Percentiles rank a stretch among this genome's conserved stretches.
Conservation (phyloP, 2,113 vertebrate species). For the Andinoacara biseriatus region DNA sequence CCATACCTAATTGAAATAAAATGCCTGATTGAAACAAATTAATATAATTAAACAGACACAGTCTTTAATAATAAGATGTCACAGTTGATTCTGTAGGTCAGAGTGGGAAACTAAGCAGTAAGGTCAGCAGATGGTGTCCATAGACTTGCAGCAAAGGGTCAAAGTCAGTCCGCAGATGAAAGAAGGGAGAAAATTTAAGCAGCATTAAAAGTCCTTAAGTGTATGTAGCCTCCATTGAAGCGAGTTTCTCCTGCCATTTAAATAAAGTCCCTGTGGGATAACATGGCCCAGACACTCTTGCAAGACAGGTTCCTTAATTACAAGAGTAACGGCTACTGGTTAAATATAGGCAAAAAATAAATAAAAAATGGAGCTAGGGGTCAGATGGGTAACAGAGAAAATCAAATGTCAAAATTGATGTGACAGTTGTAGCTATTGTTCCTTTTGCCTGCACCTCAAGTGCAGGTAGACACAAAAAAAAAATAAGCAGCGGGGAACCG, state of each 20-base stretch:
- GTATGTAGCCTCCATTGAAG: background rate
- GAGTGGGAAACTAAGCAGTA: background rate
- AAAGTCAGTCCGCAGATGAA: background rate
- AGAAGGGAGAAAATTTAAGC: background rate
- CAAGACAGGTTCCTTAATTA: background rate
- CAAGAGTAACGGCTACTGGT: background rate
- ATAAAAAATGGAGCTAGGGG: background rate
- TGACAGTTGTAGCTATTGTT: background rate
- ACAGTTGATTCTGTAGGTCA: background rate
- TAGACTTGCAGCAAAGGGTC: background rate
- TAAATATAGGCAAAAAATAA: background rate
- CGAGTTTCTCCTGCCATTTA: background rate
- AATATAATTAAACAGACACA: background rate
- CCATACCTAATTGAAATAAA: background rate
- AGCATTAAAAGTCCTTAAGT: background rate
- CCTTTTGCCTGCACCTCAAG: background rate
- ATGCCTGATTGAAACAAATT: background rate
- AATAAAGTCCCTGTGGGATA: background rate
- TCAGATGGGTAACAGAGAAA: background rate
- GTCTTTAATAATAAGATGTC: background rate
- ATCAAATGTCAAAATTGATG: background rate
- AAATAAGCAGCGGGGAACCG: background rate
- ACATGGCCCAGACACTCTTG: no score
- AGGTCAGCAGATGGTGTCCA: background rate
- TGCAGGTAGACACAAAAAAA: constrained; percentile 1